Conservation (phyloP, 2,888 invertebrate species). For the Cryptus armator region DNA sequence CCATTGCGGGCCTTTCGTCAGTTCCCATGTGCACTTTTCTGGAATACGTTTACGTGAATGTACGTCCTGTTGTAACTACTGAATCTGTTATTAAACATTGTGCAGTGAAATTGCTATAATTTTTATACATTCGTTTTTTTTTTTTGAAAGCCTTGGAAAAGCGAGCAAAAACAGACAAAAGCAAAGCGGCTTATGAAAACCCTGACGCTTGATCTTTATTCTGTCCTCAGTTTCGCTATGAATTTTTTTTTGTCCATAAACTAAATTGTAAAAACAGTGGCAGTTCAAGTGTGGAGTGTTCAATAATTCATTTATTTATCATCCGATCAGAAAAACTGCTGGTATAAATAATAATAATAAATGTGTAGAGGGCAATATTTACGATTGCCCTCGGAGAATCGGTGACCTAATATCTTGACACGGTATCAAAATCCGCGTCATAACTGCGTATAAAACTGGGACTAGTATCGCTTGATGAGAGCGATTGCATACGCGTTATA, state of each 20-base stretch:
- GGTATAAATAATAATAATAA: too few relatives aligned
- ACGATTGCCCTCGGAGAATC: too few relatives aligned
- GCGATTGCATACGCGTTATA: conserved; percentile 2
- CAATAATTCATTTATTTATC: conserved; percentile 27
- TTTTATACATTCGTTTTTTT: neutral
- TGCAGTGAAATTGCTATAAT: neutral
- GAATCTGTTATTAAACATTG: neutral
- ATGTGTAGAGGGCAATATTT: too few relatives aligned
- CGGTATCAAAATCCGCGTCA: neutral
- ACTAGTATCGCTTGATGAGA: conserved; percentile 27
- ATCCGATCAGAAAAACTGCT: too few relatives aligned
- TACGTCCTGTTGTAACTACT: neutral
- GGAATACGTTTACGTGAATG: neutral
- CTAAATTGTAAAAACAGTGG: neutral
- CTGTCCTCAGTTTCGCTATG: neutral
- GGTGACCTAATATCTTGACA: too few relatives aligned
- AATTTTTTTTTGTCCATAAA: neutral
- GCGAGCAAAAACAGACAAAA: neutral
- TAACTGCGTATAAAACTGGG: conserved; percentile 1
- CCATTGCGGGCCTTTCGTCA: conserved; percentile 21
- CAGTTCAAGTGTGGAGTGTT: neutral
- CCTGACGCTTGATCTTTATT: neutral
- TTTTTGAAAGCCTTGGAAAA: neutral
- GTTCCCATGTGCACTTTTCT: conserved; percentile 42
- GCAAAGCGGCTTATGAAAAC: neutral